Evolutionary conservation across 2,113 vertebrate genomes (phyloP), one percentile per base, ranked within the genome.

Genomic region (Myotis davidii): DNA sequence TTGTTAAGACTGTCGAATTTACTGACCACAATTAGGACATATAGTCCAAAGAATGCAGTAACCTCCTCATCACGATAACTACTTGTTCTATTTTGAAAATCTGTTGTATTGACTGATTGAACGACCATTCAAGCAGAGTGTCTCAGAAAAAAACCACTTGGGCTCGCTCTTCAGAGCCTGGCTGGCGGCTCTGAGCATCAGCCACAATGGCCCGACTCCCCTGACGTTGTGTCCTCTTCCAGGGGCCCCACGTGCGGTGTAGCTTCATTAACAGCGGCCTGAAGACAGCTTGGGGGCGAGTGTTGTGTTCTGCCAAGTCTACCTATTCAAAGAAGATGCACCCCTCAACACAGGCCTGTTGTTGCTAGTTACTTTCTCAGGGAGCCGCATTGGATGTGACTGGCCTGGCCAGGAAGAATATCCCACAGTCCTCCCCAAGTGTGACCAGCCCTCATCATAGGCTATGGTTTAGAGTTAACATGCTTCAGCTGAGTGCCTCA

Each of bases 301-400:
- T 96, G 85, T 95, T 97, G 42, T 16, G n/a, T 88, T 74, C 95
- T 32, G 45, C 88, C 81, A 98, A 98, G 91, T 97, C 97, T 98
- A 98, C 97, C 97, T 98, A 98, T 99, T 98, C 0, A 70, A 70
- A 76, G 5, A 76, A 69, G n/a, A 14, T 14, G 39, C 12, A 39
- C 0, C 14, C 8, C 56, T 88, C 65, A 82, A 65, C 9, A 27
- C 3, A 39, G 20, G 45, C 6, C 39, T 23, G 39, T 37, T 34
- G 3, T 5, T 48, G 61, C 69, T 56, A 29, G 69, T 8, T 10
- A 10, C 32, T 69, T 64, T 74, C 42, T 87, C 45, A 61, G 17
- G 39, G 65, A 94, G 6, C 18, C 42, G 45, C 17, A 74, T 14
- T 78, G 78, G 76, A 50, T 65, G 32, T 25, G 69, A 77, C 25